Conservation (phyloP, 2,888 invertebrate species). For the Calameuta pallipes region DNA sequence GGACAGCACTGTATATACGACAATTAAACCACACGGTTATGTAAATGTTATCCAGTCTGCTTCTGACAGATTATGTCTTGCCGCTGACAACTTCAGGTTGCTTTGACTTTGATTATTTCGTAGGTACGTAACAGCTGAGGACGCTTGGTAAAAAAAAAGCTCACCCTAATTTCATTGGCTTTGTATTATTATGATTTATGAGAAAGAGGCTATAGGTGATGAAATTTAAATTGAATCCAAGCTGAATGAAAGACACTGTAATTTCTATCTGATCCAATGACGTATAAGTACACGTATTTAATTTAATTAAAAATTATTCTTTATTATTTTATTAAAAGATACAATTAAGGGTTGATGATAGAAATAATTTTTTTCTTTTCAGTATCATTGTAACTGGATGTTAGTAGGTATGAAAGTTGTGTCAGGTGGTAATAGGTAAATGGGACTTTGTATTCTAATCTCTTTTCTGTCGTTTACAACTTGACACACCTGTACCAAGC, state of each 20-base stretch:
- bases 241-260: not conserved
- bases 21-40: slow-evolving; percentile 53
- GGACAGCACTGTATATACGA: slow-evolving; percentile 36
- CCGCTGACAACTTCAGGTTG: slow-evolving; percentile 32
- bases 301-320: not conserved
- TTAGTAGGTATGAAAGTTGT: not conserved
- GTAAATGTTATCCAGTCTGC: slow-evolving; percentile 52
- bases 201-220: not conserved
- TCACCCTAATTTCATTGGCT: not conserved
- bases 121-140: not conserved
- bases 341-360: not conserved
- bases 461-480: slow-evolving; percentile 18
- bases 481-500: slow-evolving; percentile 30
- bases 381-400: not conserved
- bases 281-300: not conserved
- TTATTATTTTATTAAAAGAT: not conserved
- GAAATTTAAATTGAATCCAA: not conserved
- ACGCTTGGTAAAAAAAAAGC: not conserved
- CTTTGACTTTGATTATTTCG: not conserved
- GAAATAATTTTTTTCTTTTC: not conserved
- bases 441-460: slow-evolving; percentile 14
- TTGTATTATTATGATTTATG: not conserved
- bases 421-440: slow-evolving; percentile 23
- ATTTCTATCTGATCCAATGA: not conserved
- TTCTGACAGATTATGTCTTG: slow-evolving; percentile 53